phyloP scores from a whole-genome alignment of 2,888 invertebrate genomes.

The Synergus japonicus region DNA sequence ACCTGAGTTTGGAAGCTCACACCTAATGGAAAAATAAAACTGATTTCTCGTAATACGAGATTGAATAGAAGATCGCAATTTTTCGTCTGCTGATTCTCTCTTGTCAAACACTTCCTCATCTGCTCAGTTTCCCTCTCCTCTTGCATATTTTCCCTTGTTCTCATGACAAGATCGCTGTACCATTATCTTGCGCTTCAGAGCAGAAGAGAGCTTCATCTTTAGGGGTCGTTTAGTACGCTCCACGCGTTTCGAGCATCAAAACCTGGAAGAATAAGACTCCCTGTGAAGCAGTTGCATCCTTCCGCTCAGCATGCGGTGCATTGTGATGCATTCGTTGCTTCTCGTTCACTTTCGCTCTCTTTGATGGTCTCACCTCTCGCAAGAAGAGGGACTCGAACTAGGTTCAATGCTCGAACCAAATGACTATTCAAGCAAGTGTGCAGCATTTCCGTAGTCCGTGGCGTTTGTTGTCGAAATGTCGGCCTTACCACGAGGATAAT shows the following conservation, averaged over 20 bases:
- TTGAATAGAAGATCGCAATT: background rate
- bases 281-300: slow-evolving; percentile 38
- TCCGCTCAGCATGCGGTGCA: slow-evolving; percentile 48
- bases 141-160: background rate
- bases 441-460: slow-evolving; percentile 32
- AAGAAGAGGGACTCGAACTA: slow-evolving; percentile 27
- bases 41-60: background rate
- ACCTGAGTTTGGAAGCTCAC: background rate
- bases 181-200: slow-evolving; percentile 8
- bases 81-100: background rate
- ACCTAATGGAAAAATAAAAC: background rate
- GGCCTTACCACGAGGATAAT: slow-evolving; percentile 39
- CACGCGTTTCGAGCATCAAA: slow-evolving; percentile 38
- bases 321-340: slow-evolving; percentile 49
- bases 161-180: background rate
- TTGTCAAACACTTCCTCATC: background rate
- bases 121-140: background rate
- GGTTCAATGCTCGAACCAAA: slow-evolving; percentile 42
- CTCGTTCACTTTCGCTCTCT: slow-evolving; percentile 49
- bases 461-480: slow-evolving; percentile 43
- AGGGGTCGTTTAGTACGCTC: slow-evolving; percentile 42
- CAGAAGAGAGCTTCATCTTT: slow-evolving; percentile 29
- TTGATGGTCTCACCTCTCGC: slow-evolving; percentile 44
- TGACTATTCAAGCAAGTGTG: slow-evolving; percentile 50
- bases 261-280: slow-evolving; percentile 44